Evolutionary conservation across 2,888 invertebrate genomes (phyloP), one percentile per base, ranked within the genome.

Genomic region (Coelinius sp.): DNA sequence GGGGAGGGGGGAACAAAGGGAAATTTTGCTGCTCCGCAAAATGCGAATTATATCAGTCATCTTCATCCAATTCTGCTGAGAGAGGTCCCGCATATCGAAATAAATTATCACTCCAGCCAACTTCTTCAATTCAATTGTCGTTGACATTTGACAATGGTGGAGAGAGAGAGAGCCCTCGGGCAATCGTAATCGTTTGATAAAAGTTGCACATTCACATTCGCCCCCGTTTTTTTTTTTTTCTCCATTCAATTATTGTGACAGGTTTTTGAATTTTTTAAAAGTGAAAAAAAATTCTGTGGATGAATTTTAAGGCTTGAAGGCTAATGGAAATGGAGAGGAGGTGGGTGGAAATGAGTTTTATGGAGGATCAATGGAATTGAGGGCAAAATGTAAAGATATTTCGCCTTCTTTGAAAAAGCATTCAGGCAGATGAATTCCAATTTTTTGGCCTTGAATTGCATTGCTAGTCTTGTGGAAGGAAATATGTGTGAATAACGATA

Each of bases 361-460:
- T 63, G 46, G 0, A n/a, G 56, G 27, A 56, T 56, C 56, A 56
- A 56, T 56, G 38, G 63, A 70, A 70, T 52, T 24, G 64, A 63
- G 69, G 69, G 49, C 69, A 17, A 49, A 49, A 35, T 27, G 38
- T 27, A 63, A 35, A 64, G 52, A 70, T 69, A 62, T 69, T 70
- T 70, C 38, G 44, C 25, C 56, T 59, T 17, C 35, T 35, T 31
- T 35, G 1, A 6, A 35, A 53, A 25, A 10, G 25, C 53, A n/a
- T n/a, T n/a, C 10, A 7, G n/a, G 31, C 31, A 20, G 59, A 59
- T 59, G 31, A 59, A 35, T 49, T 53, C 35, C n/a, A 20, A 12
- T 17, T 20, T 49, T 49, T 49, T 35, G 56, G 2, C 56, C 31
- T 27, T 27, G 56, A 31, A 56, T 5, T 14, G 20, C 31, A 24